These are phyloP conservation scores for Sminthurinus aureus DNA, from an alignment of 2,888 invertebrate species.

Conservation along the genomic window DNA sequence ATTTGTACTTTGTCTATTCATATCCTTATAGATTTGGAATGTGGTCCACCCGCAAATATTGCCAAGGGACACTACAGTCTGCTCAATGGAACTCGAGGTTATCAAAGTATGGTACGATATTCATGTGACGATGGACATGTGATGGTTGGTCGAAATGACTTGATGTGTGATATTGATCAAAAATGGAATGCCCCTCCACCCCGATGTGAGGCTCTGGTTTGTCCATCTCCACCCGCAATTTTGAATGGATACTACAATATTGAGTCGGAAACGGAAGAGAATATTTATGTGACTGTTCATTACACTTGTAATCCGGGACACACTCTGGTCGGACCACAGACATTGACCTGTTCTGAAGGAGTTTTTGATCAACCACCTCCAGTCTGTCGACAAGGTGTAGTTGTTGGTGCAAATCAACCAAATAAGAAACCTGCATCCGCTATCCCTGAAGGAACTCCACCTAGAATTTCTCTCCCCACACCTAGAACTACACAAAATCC, in stretches of 20 bases:
- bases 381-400: constrained; percentile 67
- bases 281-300: constrained; percentile 72
- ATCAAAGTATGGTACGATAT: constrained; percentile 85
- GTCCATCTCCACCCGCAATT: constrained; percentile 73
- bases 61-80: constrained; percentile 81
- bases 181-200: constrained; percentile 84
- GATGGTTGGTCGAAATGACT: constrained; percentile 80
- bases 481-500: neutral
- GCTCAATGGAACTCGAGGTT: constrained; percentile 86
- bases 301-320: constrained; percentile 78
- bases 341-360: constrained; percentile 77
- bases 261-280: constrained; percentile 54
- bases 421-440: constrained; percentile 4
- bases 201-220: constrained; percentile 81
- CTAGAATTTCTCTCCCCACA: constrained; percentile 1
- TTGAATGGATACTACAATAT: constrained; percentile 66
- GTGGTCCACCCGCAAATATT: constrained; percentile 87
- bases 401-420: neutral
- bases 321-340: constrained; percentile 72
- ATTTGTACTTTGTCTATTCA: neutral
- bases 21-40: constrained; percentile 76
- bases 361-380: constrained; percentile 81
- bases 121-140: constrained; percentile 82
- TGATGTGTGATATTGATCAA: constrained; percentile 77
- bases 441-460: neutral